A percentile compares a stretch with the other conserved stretches of the same genome.
Conservation (phyloP, 2,888 invertebrate species). For the Himalopsyche tibetana region DNA sequence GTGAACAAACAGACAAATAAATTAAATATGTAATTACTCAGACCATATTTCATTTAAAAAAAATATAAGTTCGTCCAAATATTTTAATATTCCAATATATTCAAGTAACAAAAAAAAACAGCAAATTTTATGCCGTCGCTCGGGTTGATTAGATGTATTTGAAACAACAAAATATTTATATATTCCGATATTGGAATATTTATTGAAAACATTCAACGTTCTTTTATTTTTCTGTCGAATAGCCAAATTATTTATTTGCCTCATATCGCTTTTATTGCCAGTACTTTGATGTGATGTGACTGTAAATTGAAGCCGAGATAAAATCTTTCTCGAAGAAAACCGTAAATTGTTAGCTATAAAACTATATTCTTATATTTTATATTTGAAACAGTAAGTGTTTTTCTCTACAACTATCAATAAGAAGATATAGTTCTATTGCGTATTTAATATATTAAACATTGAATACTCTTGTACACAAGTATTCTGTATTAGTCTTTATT, state of each 20-base stretch:
- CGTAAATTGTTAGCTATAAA: conserved; percentile 30
- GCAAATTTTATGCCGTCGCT: conserved; percentile 8
- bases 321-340: conserved; percentile 19
- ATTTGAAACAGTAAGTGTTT: neutral
- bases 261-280: conserved; percentile 38
- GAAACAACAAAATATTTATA: conserved; percentile 37
- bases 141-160: conserved; percentile 18
- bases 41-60: too few species aligned
- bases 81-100: conserved; percentile 17
- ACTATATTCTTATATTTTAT: conserved; percentile 22
- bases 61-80: neutral
- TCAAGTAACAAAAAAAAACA: neutral
- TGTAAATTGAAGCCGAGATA: conserved; percentile 27
- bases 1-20: too few species aligned
- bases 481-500: too few species aligned
- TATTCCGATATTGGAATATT: conserved; percentile 21
- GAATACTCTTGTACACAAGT: too few species aligned
- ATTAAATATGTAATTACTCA: too few species aligned
- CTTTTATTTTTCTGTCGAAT: conserved; percentile 37
- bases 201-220: conserved; percentile 11
- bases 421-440: neutral
- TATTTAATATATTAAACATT: too few species aligned
- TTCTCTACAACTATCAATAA: neutral
- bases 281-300: conserved; percentile 37
- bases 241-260: conserved; percentile 37